phyloP scores from a whole-genome alignment of 2,797 vertebrate species.

The Cuculus canorus region DNA sequence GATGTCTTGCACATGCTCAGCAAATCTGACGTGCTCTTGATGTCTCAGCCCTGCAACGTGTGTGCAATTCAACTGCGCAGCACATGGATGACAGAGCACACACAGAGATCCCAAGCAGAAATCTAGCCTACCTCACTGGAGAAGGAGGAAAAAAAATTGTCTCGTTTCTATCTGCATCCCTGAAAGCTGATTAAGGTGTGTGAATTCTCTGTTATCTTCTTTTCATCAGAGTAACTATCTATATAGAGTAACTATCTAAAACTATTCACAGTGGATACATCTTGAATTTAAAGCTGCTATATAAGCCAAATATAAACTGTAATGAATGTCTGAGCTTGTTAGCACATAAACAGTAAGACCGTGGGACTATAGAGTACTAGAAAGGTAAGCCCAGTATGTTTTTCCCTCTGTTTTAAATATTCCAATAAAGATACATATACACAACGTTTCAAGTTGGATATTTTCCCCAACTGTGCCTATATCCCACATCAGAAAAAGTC shows the following conservation, averaged over 20 bases:
- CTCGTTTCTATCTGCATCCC: not conserved
- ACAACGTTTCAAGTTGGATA: not conserved
- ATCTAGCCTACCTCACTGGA: not conserved
- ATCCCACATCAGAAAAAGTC: not conserved
- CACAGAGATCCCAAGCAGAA: not conserved
- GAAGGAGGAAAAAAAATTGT: not conserved
- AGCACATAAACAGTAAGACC: not conserved
- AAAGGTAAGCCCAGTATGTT: not conserved
- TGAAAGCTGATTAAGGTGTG: not conserved
- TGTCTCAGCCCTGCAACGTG: not conserved
- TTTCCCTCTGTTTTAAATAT: not conserved
- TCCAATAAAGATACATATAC: not conserved
- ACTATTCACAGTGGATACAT: not conserved
- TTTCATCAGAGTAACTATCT: not conserved
- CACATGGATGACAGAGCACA: not conserved
- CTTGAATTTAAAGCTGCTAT: not conserved
- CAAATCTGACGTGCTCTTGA: not conserved
- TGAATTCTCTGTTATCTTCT: not conserved
- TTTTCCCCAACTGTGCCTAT: not conserved
- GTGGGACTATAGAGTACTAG: not conserved
- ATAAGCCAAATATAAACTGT: not conserved
- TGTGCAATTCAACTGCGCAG: accelerated
- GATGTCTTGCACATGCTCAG: not conserved
- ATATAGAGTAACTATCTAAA: not conserved
- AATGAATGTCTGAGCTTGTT: not conserved